Conservation (phyloP, 2,797 vertebrate species). For the Dallia pectoralis region DNA sequence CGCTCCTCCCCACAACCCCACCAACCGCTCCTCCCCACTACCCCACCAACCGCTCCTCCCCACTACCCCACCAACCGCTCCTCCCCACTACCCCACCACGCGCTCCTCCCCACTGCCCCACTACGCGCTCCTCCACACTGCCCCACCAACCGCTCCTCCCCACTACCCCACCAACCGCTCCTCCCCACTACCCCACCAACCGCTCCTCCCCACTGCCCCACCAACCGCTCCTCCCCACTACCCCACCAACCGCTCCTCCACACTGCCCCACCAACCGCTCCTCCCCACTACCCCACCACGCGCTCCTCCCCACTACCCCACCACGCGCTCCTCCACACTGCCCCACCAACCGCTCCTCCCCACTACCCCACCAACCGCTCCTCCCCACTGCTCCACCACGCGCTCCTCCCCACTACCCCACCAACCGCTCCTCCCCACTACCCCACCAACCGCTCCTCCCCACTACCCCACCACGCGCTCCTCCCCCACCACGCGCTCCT, state of each 20-base stretch:
- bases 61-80: constrained; percentile 30
- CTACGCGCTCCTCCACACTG: not conserved
- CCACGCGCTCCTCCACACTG: constrained; percentile 21
- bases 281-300: not conserved
- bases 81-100: not conserved
- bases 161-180: too few relatives aligned
- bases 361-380: not conserved
- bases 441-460: constrained; percentile 20
- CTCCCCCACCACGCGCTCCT: too few relatives aligned
- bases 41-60: constrained; percentile 31
- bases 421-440: constrained; percentile 39
- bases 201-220: too few relatives aligned
- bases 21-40: too few relatives aligned
- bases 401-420: not conserved
- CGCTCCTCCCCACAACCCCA: not conserved
- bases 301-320: not conserved
- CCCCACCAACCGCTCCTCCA: not conserved
- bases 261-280: not conserved
- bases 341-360: not conserved
- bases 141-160: too few relatives aligned
- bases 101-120: too few relatives aligned
- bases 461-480: not conserved
- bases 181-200: too few relatives aligned
- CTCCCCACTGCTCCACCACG: too few relatives aligned
- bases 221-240: too few relatives aligned